Evolutionary conservation across 2,888 invertebrate species (phyloP).

Genomic region (Alloplasta piceator): DNA sequence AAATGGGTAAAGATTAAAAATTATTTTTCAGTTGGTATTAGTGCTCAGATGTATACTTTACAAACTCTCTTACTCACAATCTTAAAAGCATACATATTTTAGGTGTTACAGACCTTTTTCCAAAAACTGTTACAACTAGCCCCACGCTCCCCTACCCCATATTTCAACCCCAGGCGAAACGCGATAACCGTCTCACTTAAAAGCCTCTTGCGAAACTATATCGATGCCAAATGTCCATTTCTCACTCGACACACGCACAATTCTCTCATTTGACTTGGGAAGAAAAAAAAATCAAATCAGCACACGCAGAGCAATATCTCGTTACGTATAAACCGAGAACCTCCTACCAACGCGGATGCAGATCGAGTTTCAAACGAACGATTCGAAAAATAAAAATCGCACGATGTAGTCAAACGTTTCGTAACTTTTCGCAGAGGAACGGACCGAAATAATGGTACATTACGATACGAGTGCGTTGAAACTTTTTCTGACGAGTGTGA

Average conservation of each 20-base stretch:
- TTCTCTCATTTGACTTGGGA: background rate
- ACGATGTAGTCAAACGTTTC: slow-evolving; percentile 26
- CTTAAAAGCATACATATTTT: too few species aligned
- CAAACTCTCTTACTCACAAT: too few species aligned
- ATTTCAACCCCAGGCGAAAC: slow-evolving; percentile 8
- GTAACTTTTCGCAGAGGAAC: slow-evolving; percentile 3
- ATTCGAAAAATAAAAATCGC: background rate
- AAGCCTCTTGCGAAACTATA: slow-evolving; percentile 44
- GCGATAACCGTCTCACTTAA: slow-evolving; percentile 21
- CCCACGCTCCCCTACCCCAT: too few species aligned
- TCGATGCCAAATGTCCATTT: slow-evolving; percentile 20
- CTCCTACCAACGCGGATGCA: slow-evolving; percentile 39
- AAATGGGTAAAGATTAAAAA: too few species aligned
- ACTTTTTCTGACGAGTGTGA: too few species aligned
- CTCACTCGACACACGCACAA: background rate
- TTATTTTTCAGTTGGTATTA: too few species aligned
- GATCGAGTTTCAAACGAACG: slow-evolving; percentile 49
- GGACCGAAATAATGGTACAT: too few species aligned
- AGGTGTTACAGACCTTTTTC: too few species aligned
- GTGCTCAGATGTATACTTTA: too few species aligned
- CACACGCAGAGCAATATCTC: slow-evolving; percentile 30
- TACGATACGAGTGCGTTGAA: too few species aligned
- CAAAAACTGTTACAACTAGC: too few species aligned
- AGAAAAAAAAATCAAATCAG: slow-evolving; percentile 7
- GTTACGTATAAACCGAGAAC: slow-evolving; percentile 47